A percentile compares a stretch with the other conserved stretches of the same genome.
These are phyloP conservation scores for Cotesia chilonis DNA, from an alignment of 1,140 invertebrate species.

Conservation along the genomic window DNA sequence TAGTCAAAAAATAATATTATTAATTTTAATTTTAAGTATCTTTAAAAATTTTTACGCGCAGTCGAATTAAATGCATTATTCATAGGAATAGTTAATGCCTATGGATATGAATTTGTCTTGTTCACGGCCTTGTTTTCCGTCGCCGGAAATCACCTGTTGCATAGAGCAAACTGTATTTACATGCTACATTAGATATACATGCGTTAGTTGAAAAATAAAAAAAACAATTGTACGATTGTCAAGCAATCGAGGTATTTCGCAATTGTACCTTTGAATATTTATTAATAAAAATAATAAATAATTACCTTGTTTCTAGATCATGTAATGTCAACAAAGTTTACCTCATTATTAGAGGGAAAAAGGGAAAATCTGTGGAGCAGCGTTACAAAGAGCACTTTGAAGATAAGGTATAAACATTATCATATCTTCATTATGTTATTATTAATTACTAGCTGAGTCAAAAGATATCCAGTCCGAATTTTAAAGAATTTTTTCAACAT, in stretches of 20 bases:
- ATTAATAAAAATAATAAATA: background rate
- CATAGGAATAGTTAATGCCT: conserved; percentile 7
- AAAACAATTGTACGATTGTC: conserved; percentile 4
- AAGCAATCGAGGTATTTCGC: background rate
- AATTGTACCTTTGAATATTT: background rate
- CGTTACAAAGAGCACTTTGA: conserved; percentile 70
- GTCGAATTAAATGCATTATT: conserved; percentile 27
- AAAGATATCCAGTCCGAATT: too few relatives aligned
- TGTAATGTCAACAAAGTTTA: conserved; percentile 75
- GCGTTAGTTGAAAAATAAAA: background rate
- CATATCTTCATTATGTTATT: too few relatives aligned
- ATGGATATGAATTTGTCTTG: conserved; percentile 33
- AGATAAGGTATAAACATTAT: conserved; percentile 58
- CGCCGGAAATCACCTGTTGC: conserved; percentile 34
- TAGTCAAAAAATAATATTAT: background rate
- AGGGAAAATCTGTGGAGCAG: conserved; percentile 69
- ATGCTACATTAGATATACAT: background rate
- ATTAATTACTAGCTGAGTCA: too few relatives aligned
- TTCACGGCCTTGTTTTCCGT: background rate
- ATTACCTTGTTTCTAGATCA: conserved; percentile 62
- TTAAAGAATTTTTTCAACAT: too few relatives aligned
- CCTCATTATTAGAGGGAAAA: conserved; percentile 75
- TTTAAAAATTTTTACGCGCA: background rate
- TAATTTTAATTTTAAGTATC: background rate
- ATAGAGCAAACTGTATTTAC: conserved; percentile 24